Percentiles rank a stretch among this genome's conserved stretches.
phyloP scores from a whole-genome alignment of 1,140 invertebrate species.

The Drosophila bifasciata region DNA sequence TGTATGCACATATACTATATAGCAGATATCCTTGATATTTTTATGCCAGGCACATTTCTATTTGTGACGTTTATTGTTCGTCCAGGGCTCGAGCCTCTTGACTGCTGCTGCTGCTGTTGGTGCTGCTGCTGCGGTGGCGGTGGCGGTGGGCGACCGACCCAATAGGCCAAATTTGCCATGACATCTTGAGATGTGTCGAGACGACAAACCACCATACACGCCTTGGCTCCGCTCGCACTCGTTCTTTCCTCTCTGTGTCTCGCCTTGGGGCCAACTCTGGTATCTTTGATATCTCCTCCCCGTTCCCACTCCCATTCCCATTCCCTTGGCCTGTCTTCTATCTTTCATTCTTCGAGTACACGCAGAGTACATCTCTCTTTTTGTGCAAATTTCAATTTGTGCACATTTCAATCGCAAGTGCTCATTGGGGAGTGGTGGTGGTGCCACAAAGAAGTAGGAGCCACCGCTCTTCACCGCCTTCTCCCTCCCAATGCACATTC shows the following conservation, averaged over 20 bases:
- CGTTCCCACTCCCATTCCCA: background rate
- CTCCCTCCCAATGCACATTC: no score
- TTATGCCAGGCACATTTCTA: slow-evolving; percentile 71
- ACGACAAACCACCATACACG: background rate
- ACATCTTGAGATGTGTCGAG: slow-evolving; percentile 66
- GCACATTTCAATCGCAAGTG: slow-evolving; percentile 78
- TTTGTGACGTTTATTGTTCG: slow-evolving; percentile 79
- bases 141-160: slow-evolving; percentile 43
- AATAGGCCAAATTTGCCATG: slow-evolving; percentile 77
- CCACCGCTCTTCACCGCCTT: no score
- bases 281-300: slow-evolving; percentile 5
- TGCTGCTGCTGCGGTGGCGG: slow-evolving; percentile 24
- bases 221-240: no score
- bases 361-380: slow-evolving; percentile 25
- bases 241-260: background rate
- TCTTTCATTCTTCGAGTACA: no score
- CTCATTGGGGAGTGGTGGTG: slow-evolving; percentile 52
- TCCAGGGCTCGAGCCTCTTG: slow-evolving; percentile 29
- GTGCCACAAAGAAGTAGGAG: slow-evolving; percentile 17
- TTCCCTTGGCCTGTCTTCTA: background rate
- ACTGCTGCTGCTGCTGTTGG: no score
- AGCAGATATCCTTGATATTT: slow-evolving; percentile 75
- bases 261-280: slow-evolving; percentile 33
- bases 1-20: slow-evolving; percentile 35
- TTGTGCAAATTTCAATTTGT: slow-evolving; percentile 77